These are phyloP conservation scores for Herpetotheres cachinnans DNA, from an alignment of 2,113 vertebrate species.

Conservation along the genomic window DNA sequence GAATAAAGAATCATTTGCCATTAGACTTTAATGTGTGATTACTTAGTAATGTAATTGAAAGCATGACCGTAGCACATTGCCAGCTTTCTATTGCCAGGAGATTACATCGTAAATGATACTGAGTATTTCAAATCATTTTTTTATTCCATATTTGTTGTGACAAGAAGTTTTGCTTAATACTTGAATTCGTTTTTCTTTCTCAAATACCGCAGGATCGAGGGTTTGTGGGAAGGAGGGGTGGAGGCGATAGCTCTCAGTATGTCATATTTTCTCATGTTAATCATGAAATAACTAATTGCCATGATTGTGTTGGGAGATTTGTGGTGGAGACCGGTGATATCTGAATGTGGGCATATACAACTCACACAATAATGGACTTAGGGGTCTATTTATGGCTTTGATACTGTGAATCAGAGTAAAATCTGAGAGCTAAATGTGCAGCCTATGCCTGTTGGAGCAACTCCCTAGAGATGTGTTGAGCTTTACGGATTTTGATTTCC, in stretches of 20 bases:
- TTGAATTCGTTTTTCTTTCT: constrained; percentile 1
- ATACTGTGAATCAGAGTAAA: background rate
- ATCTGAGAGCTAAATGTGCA: background rate
- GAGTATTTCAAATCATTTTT: constrained; percentile 28
- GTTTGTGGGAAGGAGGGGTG: background rate
- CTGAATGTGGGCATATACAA: background rate
- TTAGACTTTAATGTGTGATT: constrained; percentile 70
- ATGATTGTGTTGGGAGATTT: background rate
- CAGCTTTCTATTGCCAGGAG: constrained; percentile 60
- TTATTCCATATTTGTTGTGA: constrained; percentile 38
- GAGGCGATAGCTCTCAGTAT: background rate
- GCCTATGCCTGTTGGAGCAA: background rate
- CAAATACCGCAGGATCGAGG: background rate
- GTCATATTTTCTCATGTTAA: background rate
- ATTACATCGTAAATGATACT: constrained; percentile 60
- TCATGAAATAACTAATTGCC: background rate
- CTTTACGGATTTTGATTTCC: background rate
- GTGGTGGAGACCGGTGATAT: background rate
- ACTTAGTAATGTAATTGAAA: constrained; percentile 74
- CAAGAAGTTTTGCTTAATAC: constrained; percentile 48
- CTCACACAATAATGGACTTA: background rate
- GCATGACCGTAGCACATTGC: constrained; percentile 52
- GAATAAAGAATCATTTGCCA: constrained; percentile 72
- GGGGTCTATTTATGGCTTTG: background rate
- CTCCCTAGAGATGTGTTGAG: background rate